Conservation (phyloP, 2,797 vertebrate genomes). For the Gobionotothen gibberifrons region DNA sequence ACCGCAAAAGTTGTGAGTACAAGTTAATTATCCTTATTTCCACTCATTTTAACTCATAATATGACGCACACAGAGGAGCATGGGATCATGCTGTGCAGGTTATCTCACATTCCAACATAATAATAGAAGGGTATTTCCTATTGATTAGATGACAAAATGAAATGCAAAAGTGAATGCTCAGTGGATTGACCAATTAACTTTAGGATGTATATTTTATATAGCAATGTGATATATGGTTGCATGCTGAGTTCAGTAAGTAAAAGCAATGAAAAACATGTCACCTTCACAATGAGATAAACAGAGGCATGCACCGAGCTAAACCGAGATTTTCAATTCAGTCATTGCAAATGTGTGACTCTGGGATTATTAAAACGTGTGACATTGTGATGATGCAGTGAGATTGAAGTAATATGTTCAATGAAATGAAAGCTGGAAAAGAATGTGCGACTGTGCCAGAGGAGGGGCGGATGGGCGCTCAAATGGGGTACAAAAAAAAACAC, state of each 20-base stretch:
- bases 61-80: conserved; percentile 32
- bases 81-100: conserved; percentile 12
- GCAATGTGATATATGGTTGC: conserved; percentile 9
- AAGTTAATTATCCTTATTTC: conserved; percentile 60
- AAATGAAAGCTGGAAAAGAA: conserved; percentile 74
- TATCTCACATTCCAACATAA: conserved; percentile 31
- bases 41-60: conserved; percentile 36
- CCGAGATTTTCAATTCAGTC: conserved; percentile 18
- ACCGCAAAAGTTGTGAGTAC: conserved; percentile 82
- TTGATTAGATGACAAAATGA: conserved; percentile 25
- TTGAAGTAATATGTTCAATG: conserved; percentile 48
- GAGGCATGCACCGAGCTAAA: conserved; percentile 27
- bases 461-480: conserved; percentile 69
- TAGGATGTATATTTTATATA: not conserved
- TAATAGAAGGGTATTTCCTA: conserved; percentile 9
- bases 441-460: conserved; percentile 64
- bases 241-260: conserved; percentile 16
- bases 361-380: conserved; percentile 13
- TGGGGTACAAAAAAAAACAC: conserved; percentile 79
- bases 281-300: conserved; percentile 32
- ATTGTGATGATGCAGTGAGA: conserved; percentile 43
- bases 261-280: conserved; percentile 39
- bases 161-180: conserved; percentile 3
- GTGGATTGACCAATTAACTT: conserved; percentile 23
- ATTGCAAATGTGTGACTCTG: conserved; percentile 38